Evolutionary conservation across 2,113 vertebrate species (phyloP), one percentile per base, ranked within the genome.

Genomic region (Sinocyclocheilus rhinocerous): DNA sequence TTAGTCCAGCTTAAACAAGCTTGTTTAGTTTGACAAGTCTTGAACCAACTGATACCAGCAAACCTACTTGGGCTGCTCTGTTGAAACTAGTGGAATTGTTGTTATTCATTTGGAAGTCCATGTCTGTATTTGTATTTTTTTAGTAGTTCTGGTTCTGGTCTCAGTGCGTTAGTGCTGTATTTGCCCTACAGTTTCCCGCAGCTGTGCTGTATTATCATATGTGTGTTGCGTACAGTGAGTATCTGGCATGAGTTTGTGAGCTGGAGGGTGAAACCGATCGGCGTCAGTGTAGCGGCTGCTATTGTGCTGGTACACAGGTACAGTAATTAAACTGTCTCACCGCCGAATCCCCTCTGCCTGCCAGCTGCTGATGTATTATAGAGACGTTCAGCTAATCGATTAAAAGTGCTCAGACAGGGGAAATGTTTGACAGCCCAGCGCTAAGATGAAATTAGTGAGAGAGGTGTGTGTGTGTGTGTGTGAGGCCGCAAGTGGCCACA

Each of bases 401-500:
- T 98, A 97, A 96, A 97, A 96, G 96, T 94, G 91, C 92, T 95
- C 96, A 96, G 96, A 95, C 95, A 95, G 95, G 96, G 95, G 96
- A 97, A 96, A 97, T 97, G 96, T 97, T 96, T 97, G 96, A 97
- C 96, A 96, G 96, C 94, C 94, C 94, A 95, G 95, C 95, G 96
- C 96, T 94, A 96, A 96, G 96, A 96, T 97, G 96, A 95, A 97
- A 98, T 98, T 98, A 97, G 96, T 97, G 96, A 95, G 94, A 95
- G 96, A 96, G 96, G 94, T 95, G 95, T 94, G 95, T 95, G 29
- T 29, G 29, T 29, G 96, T 36, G 73, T 29, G 87, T 16, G 48
- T n/a, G 83, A 83, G 94, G 95, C 95, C 96, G 94, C 95, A 95
- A 96, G 96, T 97, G 96, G 96, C 95, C 95, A 94, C 45, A 91